These are phyloP conservation scores for Phataginus tricuspis DNA, from an alignment of 2,797 vertebrate genomes.

Conservation along the genomic window DNA sequence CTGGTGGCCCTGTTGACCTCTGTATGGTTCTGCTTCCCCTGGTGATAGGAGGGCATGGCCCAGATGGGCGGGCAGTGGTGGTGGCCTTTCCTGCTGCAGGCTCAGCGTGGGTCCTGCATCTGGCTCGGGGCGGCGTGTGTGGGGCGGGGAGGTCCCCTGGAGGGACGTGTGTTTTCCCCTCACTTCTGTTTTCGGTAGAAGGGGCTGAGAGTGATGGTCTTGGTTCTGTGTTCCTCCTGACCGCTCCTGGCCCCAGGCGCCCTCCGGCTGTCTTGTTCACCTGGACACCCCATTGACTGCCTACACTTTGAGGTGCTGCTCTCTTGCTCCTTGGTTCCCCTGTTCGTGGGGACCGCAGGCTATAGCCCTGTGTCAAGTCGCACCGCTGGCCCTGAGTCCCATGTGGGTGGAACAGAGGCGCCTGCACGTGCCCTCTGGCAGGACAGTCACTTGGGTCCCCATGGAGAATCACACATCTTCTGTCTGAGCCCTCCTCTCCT, in stretches of 20 bases:
- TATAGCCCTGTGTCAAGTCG: neutral
- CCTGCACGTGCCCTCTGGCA: neutral
- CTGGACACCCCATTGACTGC: neutral
- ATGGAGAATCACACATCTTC: neutral
- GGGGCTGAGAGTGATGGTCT: neutral
- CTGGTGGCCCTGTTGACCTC: neutral
- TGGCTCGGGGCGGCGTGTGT: neutral
- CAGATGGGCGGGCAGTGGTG: neutral
- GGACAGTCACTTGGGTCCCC: neutral
- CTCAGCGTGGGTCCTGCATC: neutral
- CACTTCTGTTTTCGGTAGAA: neutral
- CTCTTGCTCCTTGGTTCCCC: neutral
- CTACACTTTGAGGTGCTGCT: neutral
- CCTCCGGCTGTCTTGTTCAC: neutral
- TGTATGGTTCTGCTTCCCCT: neutral
- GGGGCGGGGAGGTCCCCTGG: neutral
- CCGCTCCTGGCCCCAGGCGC: neutral
- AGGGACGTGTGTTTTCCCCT: neutral
- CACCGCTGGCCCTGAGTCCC: neutral
- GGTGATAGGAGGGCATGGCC: neutral
- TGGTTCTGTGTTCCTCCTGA: neutral
- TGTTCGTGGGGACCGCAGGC: neutral
- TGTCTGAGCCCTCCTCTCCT: neutral
- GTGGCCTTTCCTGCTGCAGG: neutral
- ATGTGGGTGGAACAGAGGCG: rapidly evolving